Conservation (phyloP, 2,113 vertebrate species). For the Prunella fulvescens region DNA sequence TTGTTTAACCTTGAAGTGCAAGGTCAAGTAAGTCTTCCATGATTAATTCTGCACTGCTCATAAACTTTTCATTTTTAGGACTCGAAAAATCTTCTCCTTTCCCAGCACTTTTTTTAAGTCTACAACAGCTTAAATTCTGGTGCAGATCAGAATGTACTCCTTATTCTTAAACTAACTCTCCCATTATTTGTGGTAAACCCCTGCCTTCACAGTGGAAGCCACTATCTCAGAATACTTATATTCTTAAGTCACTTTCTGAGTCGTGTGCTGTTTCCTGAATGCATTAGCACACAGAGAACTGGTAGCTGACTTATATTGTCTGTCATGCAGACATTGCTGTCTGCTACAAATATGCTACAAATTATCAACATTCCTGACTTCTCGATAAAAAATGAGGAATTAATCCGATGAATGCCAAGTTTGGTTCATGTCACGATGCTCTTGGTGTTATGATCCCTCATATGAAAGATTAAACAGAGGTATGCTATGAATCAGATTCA, state of each 20-base stretch:
- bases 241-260: neutral
- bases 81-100: neutral
- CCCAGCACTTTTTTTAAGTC: neutral
- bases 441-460: constrained; percentile 36
- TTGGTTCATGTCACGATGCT: constrained; percentile 30
- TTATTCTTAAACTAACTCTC: neutral
- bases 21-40: neutral
- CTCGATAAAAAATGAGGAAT: constrained; percentile 45
- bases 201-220: neutral
- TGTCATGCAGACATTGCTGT: constrained; percentile 18
- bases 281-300: neutral
- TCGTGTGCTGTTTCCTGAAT: neutral
- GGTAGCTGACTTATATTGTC: neutral
- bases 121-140: neutral
- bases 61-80: neutral
- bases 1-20: neutral
- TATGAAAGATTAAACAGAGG: constrained; percentile 37
- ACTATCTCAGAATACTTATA: neutral
- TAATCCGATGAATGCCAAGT: constrained; percentile 55
- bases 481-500: constrained; percentile 23
- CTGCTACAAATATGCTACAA: constrained; percentile 21
- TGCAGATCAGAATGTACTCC: neutral
- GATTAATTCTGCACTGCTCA: neutral
- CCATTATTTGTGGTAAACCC: neutral
- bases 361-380: constrained; percentile 54